Percentiles rank a stretch among this genome's conserved stretches.
These are phyloP conservation scores for Nesidiocoris tenuis DNA, from an alignment of 2,888 invertebrate species.

Conservation along the genomic window DNA sequence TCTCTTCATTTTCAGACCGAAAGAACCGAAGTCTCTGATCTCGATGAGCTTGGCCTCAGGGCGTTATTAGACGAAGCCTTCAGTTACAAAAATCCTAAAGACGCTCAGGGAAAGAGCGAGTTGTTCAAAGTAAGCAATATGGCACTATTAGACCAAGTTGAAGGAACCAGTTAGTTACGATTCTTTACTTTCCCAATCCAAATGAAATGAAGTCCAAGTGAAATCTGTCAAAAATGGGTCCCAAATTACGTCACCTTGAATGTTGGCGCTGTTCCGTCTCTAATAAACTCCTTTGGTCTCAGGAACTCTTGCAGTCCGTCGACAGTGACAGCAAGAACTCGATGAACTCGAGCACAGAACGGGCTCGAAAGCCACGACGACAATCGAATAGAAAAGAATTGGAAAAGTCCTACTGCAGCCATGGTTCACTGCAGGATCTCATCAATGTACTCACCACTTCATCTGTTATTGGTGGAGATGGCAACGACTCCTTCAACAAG, in stretches of 20 bases:
- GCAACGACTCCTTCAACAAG: not conserved
- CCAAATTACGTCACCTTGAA: too few relatives aligned
- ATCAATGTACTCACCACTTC: slow-evolving; percentile 19
- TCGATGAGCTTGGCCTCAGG: slow-evolving; percentile 75
- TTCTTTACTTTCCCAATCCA: too few relatives aligned
- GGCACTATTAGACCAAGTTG: not conserved
- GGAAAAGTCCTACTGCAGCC: slow-evolving; percentile 30
- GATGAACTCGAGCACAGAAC: slow-evolving; percentile 31
- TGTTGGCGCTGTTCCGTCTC: too few relatives aligned
- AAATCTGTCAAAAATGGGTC: too few relatives aligned
- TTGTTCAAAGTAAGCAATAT: slow-evolving; percentile 69
- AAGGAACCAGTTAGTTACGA: too few relatives aligned
- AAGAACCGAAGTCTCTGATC: slow-evolving; percentile 49
- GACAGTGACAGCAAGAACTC: slow-evolving; percentile 46
- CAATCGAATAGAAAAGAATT: slow-evolving; percentile 34
- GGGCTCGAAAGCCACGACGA: slow-evolving; percentile 41
- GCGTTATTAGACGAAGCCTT: slow-evolving; percentile 80
- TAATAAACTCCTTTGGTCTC: slow-evolving; percentile 9
- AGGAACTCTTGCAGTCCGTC: slow-evolving; percentile 48
- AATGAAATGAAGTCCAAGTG: too few relatives aligned
- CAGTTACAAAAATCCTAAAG: slow-evolving; percentile 80
- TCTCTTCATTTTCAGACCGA: slow-evolving; percentile 5
- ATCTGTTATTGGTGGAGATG: not conserved
- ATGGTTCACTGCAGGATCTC: slow-evolving; percentile 41
- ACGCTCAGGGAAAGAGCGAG: slow-evolving; percentile 79